Conservation (phyloP, 30 jellyfish, hydroid and myxozoan genomes). For the Turritopsis dohrnii region DNA sequence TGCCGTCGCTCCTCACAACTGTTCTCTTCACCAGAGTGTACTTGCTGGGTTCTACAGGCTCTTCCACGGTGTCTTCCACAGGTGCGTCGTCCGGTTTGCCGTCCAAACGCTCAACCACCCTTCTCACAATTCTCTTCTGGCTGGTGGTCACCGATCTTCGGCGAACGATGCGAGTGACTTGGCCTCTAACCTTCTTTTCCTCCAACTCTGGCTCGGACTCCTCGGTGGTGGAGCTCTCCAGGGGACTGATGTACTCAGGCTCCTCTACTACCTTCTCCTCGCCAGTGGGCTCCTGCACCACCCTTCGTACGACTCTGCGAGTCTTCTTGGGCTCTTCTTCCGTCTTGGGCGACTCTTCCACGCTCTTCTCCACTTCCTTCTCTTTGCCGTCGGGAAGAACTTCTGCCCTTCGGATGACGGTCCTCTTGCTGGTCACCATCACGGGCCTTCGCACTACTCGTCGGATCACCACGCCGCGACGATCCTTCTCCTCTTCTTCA, state of each 20-base stretch:
- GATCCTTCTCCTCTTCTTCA: slow-evolving; percentile 27
- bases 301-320: slow-evolving; percentile 28
- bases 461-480: slow-evolving; percentile 28
- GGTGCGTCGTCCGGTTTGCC: slow-evolving; percentile 69
- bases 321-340: slow-evolving; percentile 30
- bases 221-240: slow-evolving; percentile 53
- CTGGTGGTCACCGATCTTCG: slow-evolving; percentile 51
- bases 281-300: slow-evolving; percentile 47
- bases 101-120: slow-evolving; percentile 41
- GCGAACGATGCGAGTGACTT: slow-evolving; percentile 55
- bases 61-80: slow-evolving; percentile 50
- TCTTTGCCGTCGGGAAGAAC: slow-evolving; percentile 72
- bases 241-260: slow-evolving; percentile 64
- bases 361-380: slow-evolving; percentile 51
- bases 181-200: slow-evolving; percentile 44
- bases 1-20: slow-evolving; percentile 37
- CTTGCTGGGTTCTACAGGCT: slow-evolving; percentile 58
- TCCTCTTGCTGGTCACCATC: slow-evolving; percentile 46
- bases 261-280: slow-evolving; percentile 43
- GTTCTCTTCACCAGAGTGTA: slow-evolving; percentile 48
- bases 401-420: slow-evolving; percentile 41
- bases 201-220: slow-evolving; percentile 50
- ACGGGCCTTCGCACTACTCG: slow-evolving; percentile 52
- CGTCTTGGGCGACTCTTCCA: slow-evolving; percentile 34
- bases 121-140: slow-evolving; percentile 60